A percentile compares a stretch with the other conserved stretches of the same genome.
Conservation (phyloP, 2,888 invertebrate genomes). For the Ligdia adustata region DNA sequence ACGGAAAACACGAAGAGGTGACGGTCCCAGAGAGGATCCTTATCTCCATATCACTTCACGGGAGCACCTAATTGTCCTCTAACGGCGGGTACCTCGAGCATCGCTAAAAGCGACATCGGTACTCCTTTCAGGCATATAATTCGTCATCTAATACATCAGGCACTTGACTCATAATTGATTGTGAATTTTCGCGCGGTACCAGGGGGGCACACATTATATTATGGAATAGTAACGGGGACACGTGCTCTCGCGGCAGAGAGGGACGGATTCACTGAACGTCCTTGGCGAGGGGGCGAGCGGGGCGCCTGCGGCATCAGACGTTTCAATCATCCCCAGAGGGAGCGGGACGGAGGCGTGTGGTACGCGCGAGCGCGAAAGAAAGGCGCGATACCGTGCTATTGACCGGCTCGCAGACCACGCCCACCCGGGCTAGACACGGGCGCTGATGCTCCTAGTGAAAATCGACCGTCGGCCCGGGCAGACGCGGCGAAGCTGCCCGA, state of each 20-base stretch:
- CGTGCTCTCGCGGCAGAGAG: constrained; percentile 83
- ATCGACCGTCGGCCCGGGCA: constrained; percentile 82
- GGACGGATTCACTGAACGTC: constrained; percentile 85
- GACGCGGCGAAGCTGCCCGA: constrained; percentile 68
- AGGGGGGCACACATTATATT: constrained; percentile 82
- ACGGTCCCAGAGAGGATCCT: constrained; percentile 65
- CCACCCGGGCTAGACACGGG: constrained; percentile 81
- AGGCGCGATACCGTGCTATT: constrained; percentile 76
- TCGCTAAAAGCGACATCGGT: constrained; percentile 68
- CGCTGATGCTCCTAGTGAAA: constrained; percentile 81
- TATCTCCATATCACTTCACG: constrained; percentile 81
- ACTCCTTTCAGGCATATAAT: constrained; percentile 77
- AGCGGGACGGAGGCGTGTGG: constrained; percentile 56
- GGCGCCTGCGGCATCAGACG: constrained; percentile 84
- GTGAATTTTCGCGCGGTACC: constrained; percentile 80
- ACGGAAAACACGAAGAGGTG: constrained; percentile 76
- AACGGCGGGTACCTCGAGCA: constrained; percentile 64
- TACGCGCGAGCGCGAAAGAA: constrained; percentile 57
- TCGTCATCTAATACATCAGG: constrained; percentile 77
- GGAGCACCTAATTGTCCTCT: constrained; percentile 71
- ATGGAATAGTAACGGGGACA: constrained; percentile 81
- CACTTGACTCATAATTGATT: constrained; percentile 82
- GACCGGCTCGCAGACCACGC: constrained; percentile 82
- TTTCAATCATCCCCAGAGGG: constrained; percentile 82
- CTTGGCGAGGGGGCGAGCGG: constrained; percentile 81